These are phyloP conservation scores for Gambusia holbrooki DNA, from an alignment of 2,113 vertebrate species.

Conservation along the genomic window DNA sequence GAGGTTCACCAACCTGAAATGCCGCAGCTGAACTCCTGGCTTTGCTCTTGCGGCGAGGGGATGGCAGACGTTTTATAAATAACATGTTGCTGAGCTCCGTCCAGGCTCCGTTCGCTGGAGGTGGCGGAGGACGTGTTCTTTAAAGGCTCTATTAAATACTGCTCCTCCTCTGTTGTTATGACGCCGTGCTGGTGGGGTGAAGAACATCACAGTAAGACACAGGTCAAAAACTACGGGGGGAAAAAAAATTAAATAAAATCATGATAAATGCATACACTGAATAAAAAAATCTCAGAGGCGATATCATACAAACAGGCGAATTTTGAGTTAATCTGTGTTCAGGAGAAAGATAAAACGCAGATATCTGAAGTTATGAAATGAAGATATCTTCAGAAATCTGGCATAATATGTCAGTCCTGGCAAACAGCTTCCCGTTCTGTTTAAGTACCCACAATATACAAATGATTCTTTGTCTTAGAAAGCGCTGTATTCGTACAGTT, in stretches of 20 bases:
- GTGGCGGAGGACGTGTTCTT: slow-evolving; percentile 88
- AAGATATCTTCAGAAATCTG: background rate
- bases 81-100: slow-evolving; percentile 94
- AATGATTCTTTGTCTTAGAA: background rate
- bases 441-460: background rate
- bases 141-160: slow-evolving; percentile 99
- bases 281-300: background rate
- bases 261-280: background rate
- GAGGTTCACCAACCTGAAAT: slow-evolving; percentile 89
- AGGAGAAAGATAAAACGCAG: background rate
- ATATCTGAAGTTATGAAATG: background rate
- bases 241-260: background rate
- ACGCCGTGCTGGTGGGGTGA: slow-evolving; percentile 88
- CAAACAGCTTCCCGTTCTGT: background rate
- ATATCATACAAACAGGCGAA: too few species aligned
- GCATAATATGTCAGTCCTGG: background rate
- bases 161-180: slow-evolving; percentile 97
- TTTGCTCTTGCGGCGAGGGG: slow-evolving; percentile 85
- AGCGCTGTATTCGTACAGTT: background rate
- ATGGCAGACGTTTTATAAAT: slow-evolving; percentile 97
- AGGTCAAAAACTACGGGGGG: slow-evolving; percentile 41
- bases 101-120: slow-evolving; percentile 86
- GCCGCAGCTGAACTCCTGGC: slow-evolving; percentile 91
- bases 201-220: slow-evolving; percentile 34
- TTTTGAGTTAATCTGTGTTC: background rate